Base-by-base conservation (phyloP, 2,113 vertebrate species). In the Chaenocephalus aceratus region DNA sequence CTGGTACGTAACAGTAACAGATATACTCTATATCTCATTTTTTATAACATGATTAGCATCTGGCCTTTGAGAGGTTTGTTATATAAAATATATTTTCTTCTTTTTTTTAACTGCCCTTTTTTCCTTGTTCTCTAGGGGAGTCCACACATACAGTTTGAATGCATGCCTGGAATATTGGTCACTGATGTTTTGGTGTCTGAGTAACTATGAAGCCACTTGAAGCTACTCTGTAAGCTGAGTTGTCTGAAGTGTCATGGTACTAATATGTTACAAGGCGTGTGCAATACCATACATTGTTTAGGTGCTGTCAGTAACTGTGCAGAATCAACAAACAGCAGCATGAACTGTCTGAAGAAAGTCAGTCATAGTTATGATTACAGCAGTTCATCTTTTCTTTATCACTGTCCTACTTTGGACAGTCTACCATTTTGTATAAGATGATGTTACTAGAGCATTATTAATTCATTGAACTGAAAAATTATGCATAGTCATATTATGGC, bases 51-150 rank as follows among this genome's bases (percentile, higher is more conserved):
- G 3, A 51, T 52, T 41, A 56, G 53, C 51, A 70, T 73, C 72
- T 2, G 26, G 10, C 48, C 46, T 48, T 3, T 10, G 10, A 16
- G 30, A 1, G 6, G 21, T 18, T 5, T 57, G 46, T 62, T 71
- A 71, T 49, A 65, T 83, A 79, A 80, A 63, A 13, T 36, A 10
- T 51, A 13, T 18, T 56, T 48, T 52, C 10, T 13, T 41, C 36
- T 41, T 41, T 0, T 41, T 41, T 41, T 41, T 6, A 49, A 67
- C 18, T 12, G 0, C 6, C 3, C 10, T 48, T 23, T 26, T 30
- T 21, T 45, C 7, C 7, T 46, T 14, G 0, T 1, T 10, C 48
- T 62, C 6, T 3, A 57, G 15, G 54, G 51, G 6, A 72, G 65
- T 44, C 10, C 6, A 57, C 49, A 18, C 10, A 15, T n/a, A 6